These are phyloP conservation scores for Poeciliopsis paucimaculata DNA, from an alignment of 2,797 vertebrate species.

Conservation along the genomic window DNA sequence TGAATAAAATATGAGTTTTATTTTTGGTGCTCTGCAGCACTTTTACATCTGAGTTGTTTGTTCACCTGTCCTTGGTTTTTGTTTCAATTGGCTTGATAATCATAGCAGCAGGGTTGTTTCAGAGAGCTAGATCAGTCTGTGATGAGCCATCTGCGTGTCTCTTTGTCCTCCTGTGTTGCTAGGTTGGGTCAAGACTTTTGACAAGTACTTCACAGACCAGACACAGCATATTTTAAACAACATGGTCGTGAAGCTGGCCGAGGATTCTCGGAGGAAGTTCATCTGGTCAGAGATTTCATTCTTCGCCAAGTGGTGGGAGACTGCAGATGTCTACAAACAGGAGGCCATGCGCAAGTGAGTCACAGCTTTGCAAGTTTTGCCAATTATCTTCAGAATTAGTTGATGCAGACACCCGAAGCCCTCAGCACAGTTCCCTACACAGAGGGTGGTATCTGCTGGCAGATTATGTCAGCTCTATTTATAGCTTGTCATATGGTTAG, in stretches of 20 bases:
- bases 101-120: background rate
- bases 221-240: conserved; percentile 98
- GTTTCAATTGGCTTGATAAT: conserved; percentile 2
- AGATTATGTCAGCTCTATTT: conserved; percentile 43
- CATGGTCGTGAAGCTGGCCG: conserved; percentile 94
- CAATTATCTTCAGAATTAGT: conserved; percentile 12
- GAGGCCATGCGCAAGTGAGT: conserved; percentile 91
- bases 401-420: background rate
- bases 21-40: conserved; percentile 52
- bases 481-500: conserved; percentile 62
- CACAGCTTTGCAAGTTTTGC: conserved; percentile 12
- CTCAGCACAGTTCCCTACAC: conserved; percentile 17
- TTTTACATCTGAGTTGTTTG: conserved; percentile 4
- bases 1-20: conserved; percentile 71
- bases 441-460: conserved; percentile 7
- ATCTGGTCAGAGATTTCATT: conserved; percentile 98
- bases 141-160: conserved; percentile 10
- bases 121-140: background rate
- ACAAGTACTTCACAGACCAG: conserved; percentile 97
- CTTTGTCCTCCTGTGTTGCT: conserved; percentile 32
- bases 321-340: conserved; percentile 86
- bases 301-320: conserved; percentile 98
- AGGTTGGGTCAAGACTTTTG: conserved; percentile 99
- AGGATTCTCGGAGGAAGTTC: conserved; percentile 94
- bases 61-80: conserved; percentile 23